phyloP scores from a whole-genome alignment of 2,797 vertebrate genomes.

The Oryzias sinensis region DNA sequence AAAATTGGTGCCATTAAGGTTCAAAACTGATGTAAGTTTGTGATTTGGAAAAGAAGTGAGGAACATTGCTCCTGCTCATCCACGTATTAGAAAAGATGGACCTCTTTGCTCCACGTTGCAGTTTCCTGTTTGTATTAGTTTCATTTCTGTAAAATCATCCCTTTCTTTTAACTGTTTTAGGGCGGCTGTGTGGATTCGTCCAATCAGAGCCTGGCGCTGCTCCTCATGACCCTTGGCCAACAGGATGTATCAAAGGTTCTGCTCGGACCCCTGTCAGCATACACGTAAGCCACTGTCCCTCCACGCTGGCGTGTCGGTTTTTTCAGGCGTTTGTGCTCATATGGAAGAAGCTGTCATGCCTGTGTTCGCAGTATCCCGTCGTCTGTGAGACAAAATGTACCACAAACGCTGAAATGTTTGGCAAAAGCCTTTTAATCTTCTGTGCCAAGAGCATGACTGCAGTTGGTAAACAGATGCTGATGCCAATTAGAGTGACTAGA shows the following conservation, averaged over 20 bases:
- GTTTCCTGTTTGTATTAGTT: constrained; percentile 50
- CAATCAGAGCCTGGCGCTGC: constrained; percentile 92
- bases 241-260: constrained; percentile 96
- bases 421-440: no score
- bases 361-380: no score
- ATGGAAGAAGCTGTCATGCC: not conserved
- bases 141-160: constrained; percentile 20
- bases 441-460: no score
- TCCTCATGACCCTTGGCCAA: constrained; percentile 96
- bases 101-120: constrained; percentile 28
- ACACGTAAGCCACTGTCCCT: constrained; percentile 78
- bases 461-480: no score
- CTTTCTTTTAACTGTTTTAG: constrained; percentile 73
- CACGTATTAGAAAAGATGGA: no score
- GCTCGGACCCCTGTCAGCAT: constrained; percentile 91
- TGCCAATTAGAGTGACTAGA: no score
- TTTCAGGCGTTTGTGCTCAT: constrained; percentile 10
- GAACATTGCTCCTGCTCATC: no score
- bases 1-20: not conserved
- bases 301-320: not conserved
- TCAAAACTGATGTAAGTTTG: no score
- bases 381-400: no score
- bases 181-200: constrained; percentile 95
- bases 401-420: no score
- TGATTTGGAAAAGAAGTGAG: no score